These are phyloP conservation scores for Lypha dubia DNA, from an alignment of 2,888 invertebrate genomes.

Conservation along the genomic window DNA sequence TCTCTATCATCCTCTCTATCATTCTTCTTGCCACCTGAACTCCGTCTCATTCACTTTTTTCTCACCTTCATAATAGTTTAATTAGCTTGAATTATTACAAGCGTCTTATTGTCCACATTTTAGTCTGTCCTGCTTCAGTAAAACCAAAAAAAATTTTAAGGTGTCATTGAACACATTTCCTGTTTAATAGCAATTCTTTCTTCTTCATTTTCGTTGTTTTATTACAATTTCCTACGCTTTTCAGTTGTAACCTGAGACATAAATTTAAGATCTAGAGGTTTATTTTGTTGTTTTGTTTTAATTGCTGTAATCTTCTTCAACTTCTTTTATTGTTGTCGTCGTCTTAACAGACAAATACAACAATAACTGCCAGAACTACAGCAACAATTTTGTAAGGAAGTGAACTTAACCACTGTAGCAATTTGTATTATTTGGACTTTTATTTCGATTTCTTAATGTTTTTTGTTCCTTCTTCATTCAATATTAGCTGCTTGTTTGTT, in stretches of 20 bases:
- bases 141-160: conserved; percentile 23
- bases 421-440: conserved; percentile 64
- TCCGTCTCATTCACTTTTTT: neutral
- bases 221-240: conserved; percentile 70
- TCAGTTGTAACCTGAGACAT: conserved; percentile 70
- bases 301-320: conserved; percentile 58
- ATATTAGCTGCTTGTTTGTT: conserved; percentile 39
- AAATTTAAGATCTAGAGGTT: conserved; percentile 68
- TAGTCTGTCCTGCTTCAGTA: neutral
- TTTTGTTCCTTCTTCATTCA: conserved; percentile 37
- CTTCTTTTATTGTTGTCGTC: conserved; percentile 1
- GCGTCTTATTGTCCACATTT: neutral
- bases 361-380: conserved; percentile 11
- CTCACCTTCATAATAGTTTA: neutral
- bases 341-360: conserved; percentile 38
- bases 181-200: conserved; percentile 43
- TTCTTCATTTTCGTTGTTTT: conserved; percentile 6
- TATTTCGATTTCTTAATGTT: conserved; percentile 62
- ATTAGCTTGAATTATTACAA: conserved; percentile 24
- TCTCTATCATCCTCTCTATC: neutral
- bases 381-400: conserved; percentile 53
- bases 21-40: too few relatives aligned
- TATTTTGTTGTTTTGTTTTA: conserved; percentile 36
- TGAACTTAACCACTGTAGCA: conserved; percentile 70
- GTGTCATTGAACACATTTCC: conserved; percentile 71